Conservation (phyloP, 2,888 invertebrate species). For the Seladonia tumulorum region DNA sequence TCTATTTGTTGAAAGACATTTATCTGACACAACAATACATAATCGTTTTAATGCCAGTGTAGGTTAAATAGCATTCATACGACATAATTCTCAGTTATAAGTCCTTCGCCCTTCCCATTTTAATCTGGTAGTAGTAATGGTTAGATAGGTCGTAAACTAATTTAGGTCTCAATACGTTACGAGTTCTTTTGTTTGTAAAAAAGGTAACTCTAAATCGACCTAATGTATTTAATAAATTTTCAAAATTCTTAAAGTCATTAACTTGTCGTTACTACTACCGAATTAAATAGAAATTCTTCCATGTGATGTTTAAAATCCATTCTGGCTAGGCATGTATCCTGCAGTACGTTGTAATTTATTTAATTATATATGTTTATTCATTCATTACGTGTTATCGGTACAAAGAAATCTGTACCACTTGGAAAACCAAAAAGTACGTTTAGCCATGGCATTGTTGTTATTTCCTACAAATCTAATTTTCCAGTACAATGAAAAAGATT, state of each 20-base stretch:
- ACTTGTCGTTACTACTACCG: slow-evolving; percentile 36
- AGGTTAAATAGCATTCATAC: slow-evolving; percentile 55
- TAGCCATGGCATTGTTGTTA: slow-evolving; percentile 44
- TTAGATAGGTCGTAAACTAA: slow-evolving; percentile 21
- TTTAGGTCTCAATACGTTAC: background rate
- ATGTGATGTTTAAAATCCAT: slow-evolving; percentile 34
- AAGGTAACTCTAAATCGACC: background rate
- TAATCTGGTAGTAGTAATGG: slow-evolving; percentile 46
- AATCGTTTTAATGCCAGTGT: slow-evolving; percentile 67
- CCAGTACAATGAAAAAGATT: slow-evolving; percentile 37
- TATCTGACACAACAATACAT: slow-evolving; percentile 58
- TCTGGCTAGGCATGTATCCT: slow-evolving; percentile 44
- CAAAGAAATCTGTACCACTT: slow-evolving; percentile 23
- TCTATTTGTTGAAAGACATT: slow-evolving; percentile 50
- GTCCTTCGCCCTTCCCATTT: slow-evolving; percentile 19
- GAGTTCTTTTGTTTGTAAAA: background rate
- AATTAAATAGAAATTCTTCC: slow-evolving; percentile 48
- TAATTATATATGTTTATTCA: slow-evolving; percentile 51
- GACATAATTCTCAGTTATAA: slow-evolving; percentile 27
- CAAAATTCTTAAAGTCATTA: background rate
- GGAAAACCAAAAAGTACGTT: slow-evolving; percentile 25
- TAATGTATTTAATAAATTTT: background rate
- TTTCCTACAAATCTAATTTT: slow-evolving; percentile 43
- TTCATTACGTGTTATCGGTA: slow-evolving; percentile 31
- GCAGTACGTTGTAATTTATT: slow-evolving; percentile 55